These are phyloP conservation scores for Enteromius mattozi DNA, from an alignment of 2,797 vertebrate species.

Conservation along the genomic window DNA sequence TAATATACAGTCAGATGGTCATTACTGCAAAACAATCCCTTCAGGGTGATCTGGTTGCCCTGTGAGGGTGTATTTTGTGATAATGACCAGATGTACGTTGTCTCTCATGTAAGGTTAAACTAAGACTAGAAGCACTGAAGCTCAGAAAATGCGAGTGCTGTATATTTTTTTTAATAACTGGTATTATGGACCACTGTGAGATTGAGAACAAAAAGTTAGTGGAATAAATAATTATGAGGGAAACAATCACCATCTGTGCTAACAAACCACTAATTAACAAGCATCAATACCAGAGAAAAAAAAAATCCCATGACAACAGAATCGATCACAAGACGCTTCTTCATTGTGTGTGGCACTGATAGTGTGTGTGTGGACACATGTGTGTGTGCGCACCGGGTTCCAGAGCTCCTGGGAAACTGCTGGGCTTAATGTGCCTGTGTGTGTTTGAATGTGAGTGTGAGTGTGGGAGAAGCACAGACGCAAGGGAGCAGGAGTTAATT, in stretches of 20 bases:
- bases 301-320: conserved; percentile 55
- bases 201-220: neutral
- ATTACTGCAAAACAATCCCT: conserved; percentile 15
- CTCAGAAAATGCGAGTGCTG: neutral
- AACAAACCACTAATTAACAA: conserved; percentile 54
- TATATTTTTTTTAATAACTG: neutral
- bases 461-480: conserved; percentile 45
- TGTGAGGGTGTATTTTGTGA: neutral
- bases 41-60: neutral
- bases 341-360: conserved; percentile 31
- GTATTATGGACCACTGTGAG: neutral
- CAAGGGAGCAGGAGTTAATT: conserved; percentile 65
- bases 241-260: conserved; percentile 29
- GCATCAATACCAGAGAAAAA: conserved; percentile 42
- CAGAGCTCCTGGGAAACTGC: conserved; percentile 51
- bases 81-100: neutral
- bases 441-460: conserved; percentile 2
- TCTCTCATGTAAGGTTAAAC: neutral
- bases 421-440: conserved; percentile 48
- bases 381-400: conserved; percentile 7
- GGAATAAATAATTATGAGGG: conserved; percentile 9
- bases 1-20: neutral
- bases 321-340: conserved; percentile 53
- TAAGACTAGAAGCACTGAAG: neutral
- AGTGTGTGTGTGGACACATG: conserved; percentile 45